Base-by-base conservation (phyloP, 2,113 vertebrate genomes). In the Cinclus cinclus region DNA sequence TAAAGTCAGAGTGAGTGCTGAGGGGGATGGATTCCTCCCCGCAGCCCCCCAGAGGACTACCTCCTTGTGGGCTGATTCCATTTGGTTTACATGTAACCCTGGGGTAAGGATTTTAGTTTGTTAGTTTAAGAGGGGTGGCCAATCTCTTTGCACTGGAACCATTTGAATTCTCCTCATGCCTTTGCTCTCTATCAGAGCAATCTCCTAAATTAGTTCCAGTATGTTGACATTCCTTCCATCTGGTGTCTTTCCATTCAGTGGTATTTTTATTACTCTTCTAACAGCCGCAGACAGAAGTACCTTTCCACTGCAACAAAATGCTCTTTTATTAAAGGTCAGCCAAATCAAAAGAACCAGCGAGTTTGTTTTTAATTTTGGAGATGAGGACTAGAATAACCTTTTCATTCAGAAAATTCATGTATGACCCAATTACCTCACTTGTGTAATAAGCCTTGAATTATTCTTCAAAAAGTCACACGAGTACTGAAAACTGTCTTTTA, bases 181-280 rank as follows among this genome's bases (percentile, higher is more conserved):
- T 97, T 96, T 90, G 90, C 92, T 94, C 83, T 97, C 96, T 90
- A 92, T 96, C 94, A 95, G 96, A 96, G 89, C 92, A 92, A 94
- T 95, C 96, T 96, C 89, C 96, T 97, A 97, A 97, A 97, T 97
- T 94, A 97, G 95, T 96, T 97, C 95, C 97, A 95, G 97, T 97
- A 93, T 94, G 94, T 96, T 96, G 96, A 97, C 96, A 93, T 97
- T 96, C 96, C 92, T 97, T 96, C 96, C 90, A 95, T 80, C 92
- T 95, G 91, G 91, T 96, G 95, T 96, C 97, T 97, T 95, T 97
- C 95, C 94, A 94, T 91, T 90, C 67, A 86, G 89, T 60, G 95
- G 92, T 97, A 95, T 96, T 97, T 97, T 98, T 96, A 97, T 96
- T 92, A 96, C 93, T 93, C 95, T 96, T 89, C 90, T 88, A 95